phyloP scores from a whole-genome alignment of 2,113 vertebrate genomes.

The Prolemur simus region DNA sequence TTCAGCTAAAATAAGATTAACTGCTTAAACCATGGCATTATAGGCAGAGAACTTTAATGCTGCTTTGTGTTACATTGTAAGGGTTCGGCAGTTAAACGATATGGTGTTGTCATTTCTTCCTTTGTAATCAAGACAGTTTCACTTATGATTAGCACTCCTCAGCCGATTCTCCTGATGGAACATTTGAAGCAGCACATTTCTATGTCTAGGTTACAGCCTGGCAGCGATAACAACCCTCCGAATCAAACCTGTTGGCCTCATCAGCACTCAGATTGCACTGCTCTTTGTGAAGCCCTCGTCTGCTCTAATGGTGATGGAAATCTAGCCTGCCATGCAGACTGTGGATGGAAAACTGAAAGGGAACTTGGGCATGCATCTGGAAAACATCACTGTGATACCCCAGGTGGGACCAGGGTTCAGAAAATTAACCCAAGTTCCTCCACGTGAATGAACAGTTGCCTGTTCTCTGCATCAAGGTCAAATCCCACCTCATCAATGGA shows the following conservation, averaged over 20 bases:
- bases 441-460: not conserved
- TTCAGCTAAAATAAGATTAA: conserved; percentile 71
- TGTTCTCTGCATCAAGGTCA: not conserved
- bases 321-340: not conserved
- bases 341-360: not conserved
- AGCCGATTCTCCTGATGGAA: conserved; percentile 15
- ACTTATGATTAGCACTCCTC: conserved; percentile 40
- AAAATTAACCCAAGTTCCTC: not conserved
- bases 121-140: conserved; percentile 67
- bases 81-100: conserved; percentile 51
- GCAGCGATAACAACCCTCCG: not conserved
- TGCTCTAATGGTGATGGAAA: not conserved
- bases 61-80: conserved; percentile 51
- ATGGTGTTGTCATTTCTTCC: not conserved
- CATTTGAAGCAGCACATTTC: conserved; percentile 41
- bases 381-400: not conserved
- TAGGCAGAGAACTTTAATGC: conserved; percentile 37
- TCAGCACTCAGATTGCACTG: not conserved
- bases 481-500: not conserved
- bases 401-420: not conserved
- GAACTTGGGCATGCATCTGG: not conserved
- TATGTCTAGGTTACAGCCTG: not conserved
- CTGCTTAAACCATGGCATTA: conserved; percentile 44
- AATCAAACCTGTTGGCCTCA: conserved; percentile 13
- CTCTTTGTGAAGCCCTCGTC: not conserved